Base-by-base conservation (phyloP, 2,113 vertebrate genomes). In the Syngnathoides biaculeatus region DNA sequence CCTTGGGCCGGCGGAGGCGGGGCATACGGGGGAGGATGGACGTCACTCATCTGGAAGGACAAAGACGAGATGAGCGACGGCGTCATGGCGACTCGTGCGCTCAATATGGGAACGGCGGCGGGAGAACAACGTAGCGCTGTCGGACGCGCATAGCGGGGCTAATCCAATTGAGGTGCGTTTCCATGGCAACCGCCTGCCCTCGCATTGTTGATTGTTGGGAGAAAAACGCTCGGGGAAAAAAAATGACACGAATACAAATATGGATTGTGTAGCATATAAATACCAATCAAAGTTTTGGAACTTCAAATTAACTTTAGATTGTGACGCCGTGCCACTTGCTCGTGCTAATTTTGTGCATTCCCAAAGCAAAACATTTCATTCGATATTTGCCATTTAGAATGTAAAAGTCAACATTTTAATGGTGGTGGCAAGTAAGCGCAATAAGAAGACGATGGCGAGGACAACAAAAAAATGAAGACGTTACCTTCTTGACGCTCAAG, bases 161-260 rank as follows among this genome's bases (percentile, higher is more conserved):
- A 65, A 65, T 65, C 47, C 27, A n/a, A 65, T 65, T 42, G 12
- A 65, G 27, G 40, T 19, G 12, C 17, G 63, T 65, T 48, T 14
- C 63, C 63, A 35, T 11, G 45, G 27, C 43, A 3, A 65, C 63
- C 26, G 22, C n/a, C 22, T 9, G 12, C 8, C 22, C 42, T 26
- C 20, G 9, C 42, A 27, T 27, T 65, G 47, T 50, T 1, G 30
- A n/a, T 52, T 65, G 27, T 38, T 50, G 0, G 61, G 7, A 7
- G 61, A 24, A 42, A 17, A n/a, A 27, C 43, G 2, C 43, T 27
- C 26, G 24, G 5, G 24, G 5, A 56, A 27, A 56, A 47, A 50
- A 20, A 50, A 19, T 7, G n/a, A n/a, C 20, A 11, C 2, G 20
- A 10, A 50, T 11, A 11, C 8, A 50, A 50, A 50, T 50, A 47